Evolutionary conservation across 2,797 vertebrate species (phyloP), one percentile per base, ranked within the genome.

Genomic region (Hydrocynus forskahlii): DNA sequence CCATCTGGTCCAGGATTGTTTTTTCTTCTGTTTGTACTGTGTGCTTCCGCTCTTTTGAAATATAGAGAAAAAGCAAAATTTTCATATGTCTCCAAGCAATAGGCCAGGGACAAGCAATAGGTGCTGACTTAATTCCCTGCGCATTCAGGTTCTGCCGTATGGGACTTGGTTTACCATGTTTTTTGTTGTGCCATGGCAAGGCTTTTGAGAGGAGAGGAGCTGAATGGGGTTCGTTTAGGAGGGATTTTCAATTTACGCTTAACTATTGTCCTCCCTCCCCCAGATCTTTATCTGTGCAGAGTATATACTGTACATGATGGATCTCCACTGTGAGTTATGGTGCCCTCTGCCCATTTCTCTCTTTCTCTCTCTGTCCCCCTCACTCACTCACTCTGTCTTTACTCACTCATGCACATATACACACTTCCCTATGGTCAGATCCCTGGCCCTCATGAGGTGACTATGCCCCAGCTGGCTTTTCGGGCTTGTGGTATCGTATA

Each of bases 201-300:
- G 50, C 14, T 8, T 5, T 8, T 43, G 14, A 54, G 10, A 43
- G 40, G 10, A n/a, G 64, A 60, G 25, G n/a, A 60, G 70, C 63
- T 75, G 75, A 54, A 66, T 62, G 68, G 52, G 60, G 35, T n/a
- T 57, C 35, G 21, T 48, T 2, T 16, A 4, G 8, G 14, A 54
- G 50, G 25, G 9, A 72, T 72, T 72, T 72, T 38, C 70, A 57
- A 55, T 9, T 62, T 82, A 12, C 7, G 13, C 70, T 75, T 57
- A 74, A 59, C 17, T n/a, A 63, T 79, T 48, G 74, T 83, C 68
- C 59, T 35, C 74, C 71, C 76, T 79, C 70, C 55, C 63, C 54
- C 59, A 38, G 82, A 76, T 52, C 75, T 55, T 14, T 64, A 79
- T 76, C 48, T 48, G 25, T 75, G 68, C 67, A 48, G 7, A 57